Percentiles rank a stretch among this genome's conserved stretches.
phyloP scores from a whole-genome alignment of 1,140 invertebrate genomes.

The Leguminivora glycinivorella region DNA sequence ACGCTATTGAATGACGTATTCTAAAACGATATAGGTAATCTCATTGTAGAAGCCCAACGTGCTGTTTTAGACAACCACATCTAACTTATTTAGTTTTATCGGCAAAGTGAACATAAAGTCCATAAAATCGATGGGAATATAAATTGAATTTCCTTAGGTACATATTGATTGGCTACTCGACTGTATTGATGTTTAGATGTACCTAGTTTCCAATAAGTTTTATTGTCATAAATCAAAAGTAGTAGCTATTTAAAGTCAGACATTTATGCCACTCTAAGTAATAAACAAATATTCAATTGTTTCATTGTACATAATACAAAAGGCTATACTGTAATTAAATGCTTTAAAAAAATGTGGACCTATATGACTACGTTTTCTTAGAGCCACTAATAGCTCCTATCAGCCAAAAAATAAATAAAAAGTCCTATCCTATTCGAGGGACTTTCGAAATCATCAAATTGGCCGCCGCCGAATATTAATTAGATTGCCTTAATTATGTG shows the following conservation, averaged over 20 bases:
- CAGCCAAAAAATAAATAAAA: too few species aligned
- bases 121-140: slow-evolving; percentile 24
- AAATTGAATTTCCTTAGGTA: slow-evolving; percentile 20
- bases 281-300: background rate
- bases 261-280: background rate
- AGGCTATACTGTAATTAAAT: too few species aligned
- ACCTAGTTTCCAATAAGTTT: background rate
- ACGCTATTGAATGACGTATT: too few species aligned
- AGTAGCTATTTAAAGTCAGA: background rate
- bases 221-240: background rate
- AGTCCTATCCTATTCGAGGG: background rate
- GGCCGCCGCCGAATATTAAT: background rate
- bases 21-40: too few species aligned
- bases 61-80: slow-evolving; percentile 6
- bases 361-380: too few species aligned
- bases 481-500: slow-evolving; percentile 12
- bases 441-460: background rate
- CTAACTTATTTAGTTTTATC: slow-evolving; percentile 22
- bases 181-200: background rate
- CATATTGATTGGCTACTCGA: slow-evolving; percentile 2
- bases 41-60: too few species aligned
- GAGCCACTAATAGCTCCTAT: too few species aligned
- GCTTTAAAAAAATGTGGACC: too few species aligned
- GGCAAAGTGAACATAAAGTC: slow-evolving; percentile 12
- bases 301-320: too few species aligned